phyloP scores from a whole-genome alignment of 2,888 invertebrate species.

The Andrena bucephala region DNA sequence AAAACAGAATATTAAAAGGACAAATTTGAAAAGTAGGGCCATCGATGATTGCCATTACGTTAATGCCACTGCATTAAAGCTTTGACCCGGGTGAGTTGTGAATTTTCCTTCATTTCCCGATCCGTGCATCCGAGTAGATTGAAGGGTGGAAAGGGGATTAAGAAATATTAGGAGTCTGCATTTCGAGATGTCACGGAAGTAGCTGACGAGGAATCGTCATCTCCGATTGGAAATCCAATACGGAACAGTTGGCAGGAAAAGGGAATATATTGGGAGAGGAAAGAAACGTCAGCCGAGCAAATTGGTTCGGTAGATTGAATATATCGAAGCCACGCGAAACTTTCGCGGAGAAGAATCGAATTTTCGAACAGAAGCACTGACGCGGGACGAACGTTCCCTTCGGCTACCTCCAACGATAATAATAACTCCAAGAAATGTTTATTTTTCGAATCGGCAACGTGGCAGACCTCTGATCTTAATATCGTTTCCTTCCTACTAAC shows the following conservation, averaged over 20 bases:
- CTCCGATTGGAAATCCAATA: constrained; percentile 3
- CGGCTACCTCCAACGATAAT: background rate
- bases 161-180: background rate
- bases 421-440: constrained; percentile 7
- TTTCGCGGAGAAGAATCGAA: constrained; percentile 20
- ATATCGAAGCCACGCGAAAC: constrained; percentile 19
- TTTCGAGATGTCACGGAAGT: constrained; percentile 3
- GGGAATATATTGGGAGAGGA: constrained; percentile 19
- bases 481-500: background rate
- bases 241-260: constrained; percentile 10
- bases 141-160: too few species aligned
- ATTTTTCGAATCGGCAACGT: background rate
- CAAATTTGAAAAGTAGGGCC: too few species aligned
- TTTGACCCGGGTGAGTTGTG: too few species aligned
- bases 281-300: constrained; percentile 19
- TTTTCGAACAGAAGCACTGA: constrained; percentile 5
- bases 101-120: too few species aligned
- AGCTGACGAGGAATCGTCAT: constrained; percentile 8
- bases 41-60: too few species aligned
- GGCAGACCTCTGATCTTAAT: too few species aligned
- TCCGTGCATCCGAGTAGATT: too few species aligned
- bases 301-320: constrained; percentile 32
- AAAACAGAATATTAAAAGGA: too few species aligned
- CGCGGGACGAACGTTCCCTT: background rate
- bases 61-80: too few species aligned